Evolutionary conservation across 2,888 invertebrate genomes (phyloP).

Genomic region (Mythimna lalbum): DNA sequence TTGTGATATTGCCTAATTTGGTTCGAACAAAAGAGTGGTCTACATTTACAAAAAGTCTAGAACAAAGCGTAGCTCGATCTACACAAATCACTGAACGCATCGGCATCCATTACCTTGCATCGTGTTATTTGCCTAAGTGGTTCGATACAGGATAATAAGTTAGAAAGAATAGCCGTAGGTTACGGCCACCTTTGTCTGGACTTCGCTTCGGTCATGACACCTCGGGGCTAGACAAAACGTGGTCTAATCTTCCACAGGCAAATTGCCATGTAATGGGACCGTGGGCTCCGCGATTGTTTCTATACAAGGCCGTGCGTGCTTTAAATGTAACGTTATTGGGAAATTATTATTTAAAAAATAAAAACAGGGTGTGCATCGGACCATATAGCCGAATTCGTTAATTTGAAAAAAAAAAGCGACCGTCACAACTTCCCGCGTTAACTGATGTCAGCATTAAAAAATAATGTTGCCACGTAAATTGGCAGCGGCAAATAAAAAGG

Average conservation of each 20-base stretch:
- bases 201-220: constrained; percentile 72
- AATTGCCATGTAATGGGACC: constrained; percentile 70
- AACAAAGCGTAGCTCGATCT: constrained; percentile 45
- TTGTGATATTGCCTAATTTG: constrained; percentile 81
- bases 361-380: constrained; percentile 74
- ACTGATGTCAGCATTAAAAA: constrained; percentile 42
- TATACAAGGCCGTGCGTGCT: constrained; percentile 34
- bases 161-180: constrained; percentile 74
- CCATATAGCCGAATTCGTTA: constrained; percentile 63
- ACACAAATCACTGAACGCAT: constrained; percentile 70
- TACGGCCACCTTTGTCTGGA: constrained; percentile 73
- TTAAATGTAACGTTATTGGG: constrained; percentile 37
- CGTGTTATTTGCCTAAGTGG: constrained; percentile 82
- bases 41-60: constrained; percentile 57
- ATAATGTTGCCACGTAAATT: constrained; percentile 66
- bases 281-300: constrained; percentile 48
- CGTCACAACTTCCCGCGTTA: constrained; percentile 51
- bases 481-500: constrained; percentile 63
- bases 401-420: constrained; percentile 45
- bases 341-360: constrained; percentile 46
- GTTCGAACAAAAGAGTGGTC: constrained; percentile 63
- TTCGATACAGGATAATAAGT: constrained; percentile 75
- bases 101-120: constrained; percentile 72
- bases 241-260: constrained; percentile 70
- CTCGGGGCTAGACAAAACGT: constrained; percentile 76